Evolutionary conservation across 1,140 invertebrate species (phyloP), one percentile per base, ranked within the genome.

Genomic region (Psix sp.): DNA sequence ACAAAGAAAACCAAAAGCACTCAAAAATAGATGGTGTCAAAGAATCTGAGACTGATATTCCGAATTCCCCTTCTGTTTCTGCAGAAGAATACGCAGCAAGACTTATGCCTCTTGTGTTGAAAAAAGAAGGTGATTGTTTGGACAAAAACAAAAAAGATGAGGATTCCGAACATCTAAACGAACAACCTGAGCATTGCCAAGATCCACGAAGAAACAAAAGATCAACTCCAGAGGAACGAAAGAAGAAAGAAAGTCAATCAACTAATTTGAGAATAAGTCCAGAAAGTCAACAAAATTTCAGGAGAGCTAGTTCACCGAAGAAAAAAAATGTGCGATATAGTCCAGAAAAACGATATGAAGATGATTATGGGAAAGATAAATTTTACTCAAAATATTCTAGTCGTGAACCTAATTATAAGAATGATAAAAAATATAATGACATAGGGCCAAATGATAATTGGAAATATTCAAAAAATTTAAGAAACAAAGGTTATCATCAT

Each of bases 61-160:
- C 16, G 13, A 15, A 18, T 6, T 1, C 10, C 1, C 16, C 18
- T 16, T 63, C 60, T n/a, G 17, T 65, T 17, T 65, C 60, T 20
- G 39, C 39, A 1, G 49, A 65, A 46, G 60, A 65, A 15, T 65
- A 65, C 18, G 60, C 60, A 1, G 48, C 60, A 21, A 39, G 60
- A n/a, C 16, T 65, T 11, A n/a, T 52, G 31, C 48, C 31, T 0
- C 5, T 54, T 1, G 42, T 14, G 13, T 26, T 54, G 7, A 65
- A 46, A 17, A 29, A 33, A 6, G 20, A 45, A 1, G 18, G 21
- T 20, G 14, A 45, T 9, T 35, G 5, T 10, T 7, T 6, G 3
- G 17, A 18, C 16, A 10, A 40, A n/a, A 40, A 3, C 16, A 20
- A 18, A n/a, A 3, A 7, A 1, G 9, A 18, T 20, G 9, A 20